These are phyloP conservation scores for Petrocephalus sullivani DNA, from an alignment of 2,797 vertebrate genomes.

Conservation along the genomic window DNA sequence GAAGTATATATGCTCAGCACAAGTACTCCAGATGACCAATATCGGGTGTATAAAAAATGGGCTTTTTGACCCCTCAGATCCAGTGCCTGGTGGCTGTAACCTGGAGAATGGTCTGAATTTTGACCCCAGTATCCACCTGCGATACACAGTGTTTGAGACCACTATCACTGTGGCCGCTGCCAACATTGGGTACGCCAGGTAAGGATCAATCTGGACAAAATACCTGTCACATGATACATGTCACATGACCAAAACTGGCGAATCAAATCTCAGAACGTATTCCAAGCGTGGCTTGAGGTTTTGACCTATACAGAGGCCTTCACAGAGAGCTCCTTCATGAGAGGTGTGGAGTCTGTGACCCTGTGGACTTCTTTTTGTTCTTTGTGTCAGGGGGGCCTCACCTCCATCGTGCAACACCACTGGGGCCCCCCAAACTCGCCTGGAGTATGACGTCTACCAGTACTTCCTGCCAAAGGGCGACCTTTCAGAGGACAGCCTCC, in stretches of 20 bases:
- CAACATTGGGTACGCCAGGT: slow-evolving; percentile 83
- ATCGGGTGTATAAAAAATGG: neutral
- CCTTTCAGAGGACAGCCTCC: slow-evolving; percentile 65
- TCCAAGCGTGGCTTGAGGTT: neutral
- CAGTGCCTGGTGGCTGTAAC: slow-evolving; percentile 89
- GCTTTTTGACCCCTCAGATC: slow-evolving; percentile 61
- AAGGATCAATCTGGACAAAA: neutral
- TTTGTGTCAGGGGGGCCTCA: slow-evolving; percentile 55
- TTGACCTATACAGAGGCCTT: neutral
- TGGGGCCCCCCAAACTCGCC: slow-evolving; percentile 44
- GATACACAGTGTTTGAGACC: slow-evolving; percentile 78
- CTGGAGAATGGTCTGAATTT: slow-evolving; percentile 74
- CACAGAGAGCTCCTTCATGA: neutral
- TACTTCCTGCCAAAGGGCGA: slow-evolving; percentile 83
- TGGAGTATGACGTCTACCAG: slow-evolving; percentile 84
- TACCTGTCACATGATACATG: neutral
- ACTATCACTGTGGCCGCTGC: slow-evolving; percentile 81
- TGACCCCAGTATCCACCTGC: slow-evolving; percentile 84
- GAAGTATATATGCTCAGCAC: neutral
- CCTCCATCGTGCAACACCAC: slow-evolving; percentile 65
- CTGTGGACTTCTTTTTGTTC: neutral
- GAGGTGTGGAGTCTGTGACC: neutral
- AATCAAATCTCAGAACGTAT: neutral
- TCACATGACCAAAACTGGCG: neutral
- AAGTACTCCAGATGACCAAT: neutral